Base-by-base conservation (phyloP, 1,140 invertebrate species). In the Drosophila miranda region DNA sequence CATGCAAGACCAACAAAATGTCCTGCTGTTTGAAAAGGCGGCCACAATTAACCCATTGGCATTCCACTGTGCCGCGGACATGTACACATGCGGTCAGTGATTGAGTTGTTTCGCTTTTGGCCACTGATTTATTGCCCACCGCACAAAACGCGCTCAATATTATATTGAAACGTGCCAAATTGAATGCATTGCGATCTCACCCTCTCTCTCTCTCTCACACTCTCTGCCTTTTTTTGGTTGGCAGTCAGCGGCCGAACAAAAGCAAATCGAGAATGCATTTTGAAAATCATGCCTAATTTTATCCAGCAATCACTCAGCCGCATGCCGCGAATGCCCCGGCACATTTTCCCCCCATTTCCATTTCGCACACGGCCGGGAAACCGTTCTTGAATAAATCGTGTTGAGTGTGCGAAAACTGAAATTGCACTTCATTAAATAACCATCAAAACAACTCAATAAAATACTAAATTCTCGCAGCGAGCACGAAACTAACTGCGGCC, bases 391-490 rank as follows among this genome's bases (percentile, higher is more conserved):
- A 83, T 83, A 75, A 82, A 78, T 82, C 60, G 75, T 44, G 60
- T 70, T 59, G 46, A 64, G 70, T 70, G 73, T 66, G 72, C 72
- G 66, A 53, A 78, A 81, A 86, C 73, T 68, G 52, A 59, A 87
- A 87, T 67, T 76, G 78, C 82, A 82, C 82, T 87, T 87, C 78
- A 87, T 87, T 87, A 87, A 78, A 87, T 75, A 78, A 77, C 75
- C 82, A 87, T 87, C 70, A 88, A 78, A 82, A 87, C 75, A 87
- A 87, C 75, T 87, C 82, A 87, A 87, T 87, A 87, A 87, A 82
- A 87, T 76, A 72, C 82, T 87, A 81, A 78, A 82, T 75, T 87
- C 73, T 58, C 42, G 50, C 56, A 49, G 54, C 50, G 61, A 67
- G 49, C 67, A 59, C 49, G 48, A 54, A 68, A 59, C 62, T 61